Conservation (phyloP, 2,113 vertebrate genomes). For the Dermatemys mawii region DNA sequence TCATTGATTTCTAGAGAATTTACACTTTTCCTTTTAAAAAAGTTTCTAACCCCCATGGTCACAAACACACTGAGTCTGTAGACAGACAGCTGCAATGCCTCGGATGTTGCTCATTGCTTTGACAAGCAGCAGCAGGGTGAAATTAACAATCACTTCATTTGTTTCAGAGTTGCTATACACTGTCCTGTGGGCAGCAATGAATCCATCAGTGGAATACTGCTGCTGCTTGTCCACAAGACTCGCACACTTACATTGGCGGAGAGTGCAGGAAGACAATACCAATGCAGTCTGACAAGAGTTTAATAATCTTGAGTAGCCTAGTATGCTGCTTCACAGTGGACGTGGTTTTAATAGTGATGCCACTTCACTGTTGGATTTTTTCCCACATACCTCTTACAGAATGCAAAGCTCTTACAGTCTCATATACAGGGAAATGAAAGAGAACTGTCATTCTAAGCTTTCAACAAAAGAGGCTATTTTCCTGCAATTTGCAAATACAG, state of each 20-base stretch:
- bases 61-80: background rate
- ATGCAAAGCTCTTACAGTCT: background rate
- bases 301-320: background rate
- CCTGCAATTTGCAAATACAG: background rate
- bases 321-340: background rate
- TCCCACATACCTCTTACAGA: background rate
- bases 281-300: background rate
- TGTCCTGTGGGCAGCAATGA: background rate
- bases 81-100: background rate
- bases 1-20: conserved; percentile 8
- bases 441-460: background rate
- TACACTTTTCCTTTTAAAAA: background rate
- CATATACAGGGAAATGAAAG: background rate
- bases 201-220: background rate
- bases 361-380: background rate
- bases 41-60: background rate
- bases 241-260: background rate
- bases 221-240: background rate
- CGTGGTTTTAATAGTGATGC: background rate
- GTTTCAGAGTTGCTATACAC: background rate
- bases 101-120: background rate
- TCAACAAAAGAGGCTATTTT: background rate
- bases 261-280: background rate
- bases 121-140: background rate
- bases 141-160: background rate